phyloP scores from a whole-genome alignment of 2,888 invertebrate species.

The Dolichomitus sp. region DNA sequence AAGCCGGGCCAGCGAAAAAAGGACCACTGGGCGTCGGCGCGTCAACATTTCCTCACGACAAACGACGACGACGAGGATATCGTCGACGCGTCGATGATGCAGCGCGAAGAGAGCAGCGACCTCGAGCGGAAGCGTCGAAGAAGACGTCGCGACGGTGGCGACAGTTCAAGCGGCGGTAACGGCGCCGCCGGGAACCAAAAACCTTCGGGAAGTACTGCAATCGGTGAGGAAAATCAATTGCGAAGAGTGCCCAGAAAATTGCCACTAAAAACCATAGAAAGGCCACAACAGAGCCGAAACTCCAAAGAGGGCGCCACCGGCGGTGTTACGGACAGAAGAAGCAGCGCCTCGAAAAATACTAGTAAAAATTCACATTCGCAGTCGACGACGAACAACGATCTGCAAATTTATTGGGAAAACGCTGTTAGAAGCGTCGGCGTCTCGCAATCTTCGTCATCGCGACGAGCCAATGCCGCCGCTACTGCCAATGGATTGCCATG shows the following conservation, averaged over 20 bases:
- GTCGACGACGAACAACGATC: constrained; percentile 75
- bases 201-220: constrained; percentile 42
- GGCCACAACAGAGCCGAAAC: constrained; percentile 69
- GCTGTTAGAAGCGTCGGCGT: constrained; percentile 55
- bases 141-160: constrained; percentile 74
- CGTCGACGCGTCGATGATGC: constrained; percentile 63
- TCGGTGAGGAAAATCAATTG: constrained; percentile 70
- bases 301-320: constrained; percentile 58
- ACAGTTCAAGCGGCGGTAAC: constrained; percentile 56
- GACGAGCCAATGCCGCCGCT: constrained; percentile 63
- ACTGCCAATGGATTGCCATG: constrained; percentile 82
- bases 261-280: constrained; percentile 79
- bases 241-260: constrained; percentile 81
- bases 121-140: constrained; percentile 76
- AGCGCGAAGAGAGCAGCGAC: constrained; percentile 76
- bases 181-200: constrained; percentile 27
- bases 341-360: constrained; percentile 68
- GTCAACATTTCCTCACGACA: constrained; percentile 80
- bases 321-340: constrained; percentile 41
- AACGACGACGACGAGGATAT: constrained; percentile 77
- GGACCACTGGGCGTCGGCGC: constrained; percentile 84
- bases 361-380: constrained; percentile 71
- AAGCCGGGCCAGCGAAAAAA: constrained; percentile 79
- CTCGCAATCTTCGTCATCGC: constrained; percentile 46
- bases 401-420: constrained; percentile 75